Evolutionary conservation across 2,888 invertebrate genomes (phyloP).

Genomic region (Dasysyrphus albostriatus): DNA sequence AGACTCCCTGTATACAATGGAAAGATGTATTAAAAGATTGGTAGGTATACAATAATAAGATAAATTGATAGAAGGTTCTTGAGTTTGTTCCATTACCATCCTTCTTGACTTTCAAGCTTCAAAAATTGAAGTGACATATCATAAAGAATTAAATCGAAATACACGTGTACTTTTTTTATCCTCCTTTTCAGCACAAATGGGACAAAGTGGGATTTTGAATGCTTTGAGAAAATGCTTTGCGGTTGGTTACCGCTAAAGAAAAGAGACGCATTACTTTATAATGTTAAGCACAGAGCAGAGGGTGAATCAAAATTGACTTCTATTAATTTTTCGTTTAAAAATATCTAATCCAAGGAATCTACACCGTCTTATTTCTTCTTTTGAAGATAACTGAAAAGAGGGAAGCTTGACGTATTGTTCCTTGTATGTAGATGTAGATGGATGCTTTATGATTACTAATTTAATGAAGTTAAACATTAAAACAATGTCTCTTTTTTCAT

Average conservation of each 20-base stretch:
- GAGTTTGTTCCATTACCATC: constrained; percentile 41
- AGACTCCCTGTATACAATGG: neutral
- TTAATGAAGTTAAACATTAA: neutral
- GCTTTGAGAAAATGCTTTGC: constrained; percentile 35
- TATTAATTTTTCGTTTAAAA: constrained; percentile 31
- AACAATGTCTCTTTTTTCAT: neutral
- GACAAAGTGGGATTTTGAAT: neutral
- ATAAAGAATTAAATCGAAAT: constrained; percentile 57
- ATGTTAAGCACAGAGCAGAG: constrained; percentile 1
- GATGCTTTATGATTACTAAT: neutral
- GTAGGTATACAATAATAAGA: neutral
- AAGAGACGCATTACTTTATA: constrained; percentile 18
- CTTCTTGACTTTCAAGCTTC: constrained; percentile 42
- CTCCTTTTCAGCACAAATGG: neutral
- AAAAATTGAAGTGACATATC: constrained; percentile 41
- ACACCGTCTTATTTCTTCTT: neutral
- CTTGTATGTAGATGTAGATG: neutral
- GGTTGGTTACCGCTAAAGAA: constrained; percentile 18
- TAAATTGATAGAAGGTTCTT: constrained; percentile 30
- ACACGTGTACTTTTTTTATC: constrained; percentile 25
- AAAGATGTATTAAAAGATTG: neutral
- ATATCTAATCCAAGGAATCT: constrained; percentile 10
- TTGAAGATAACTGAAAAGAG: neutral
- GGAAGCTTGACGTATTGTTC: neutral
- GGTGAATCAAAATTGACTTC: constrained; percentile 48